phyloP scores from a whole-genome alignment of 2,888 invertebrate species.

The Callinectes sapidus region DNA sequence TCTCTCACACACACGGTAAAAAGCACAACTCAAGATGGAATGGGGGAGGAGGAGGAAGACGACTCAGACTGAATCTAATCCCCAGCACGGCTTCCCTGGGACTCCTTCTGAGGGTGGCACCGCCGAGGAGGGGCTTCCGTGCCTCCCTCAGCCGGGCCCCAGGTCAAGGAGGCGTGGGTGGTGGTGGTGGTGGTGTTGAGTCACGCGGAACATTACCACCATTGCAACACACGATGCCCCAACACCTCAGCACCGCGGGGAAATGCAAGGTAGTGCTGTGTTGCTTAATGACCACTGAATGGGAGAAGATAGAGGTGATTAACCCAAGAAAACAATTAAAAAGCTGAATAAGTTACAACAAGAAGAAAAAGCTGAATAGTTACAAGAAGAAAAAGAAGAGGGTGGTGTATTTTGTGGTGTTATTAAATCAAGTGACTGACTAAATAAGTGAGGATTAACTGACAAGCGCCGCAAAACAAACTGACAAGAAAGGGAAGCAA shows the following conservation, averaged over 20 bases:
- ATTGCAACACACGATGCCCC: not conserved
- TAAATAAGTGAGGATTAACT: too few relatives aligned
- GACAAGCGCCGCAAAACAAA: too few relatives aligned
- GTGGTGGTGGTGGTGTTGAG: not conserved
- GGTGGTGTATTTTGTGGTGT: not conserved
- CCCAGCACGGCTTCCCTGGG: not conserved
- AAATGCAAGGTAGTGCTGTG: too few relatives aligned
- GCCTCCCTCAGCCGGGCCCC: not conserved
- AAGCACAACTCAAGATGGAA: not conserved
- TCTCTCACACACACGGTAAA: not conserved
- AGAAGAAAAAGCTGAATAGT: too few relatives aligned
- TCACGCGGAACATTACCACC: not conserved
- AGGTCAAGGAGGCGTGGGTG: not conserved
- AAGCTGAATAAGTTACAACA: too few relatives aligned
- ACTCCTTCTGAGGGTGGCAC: not conserved
- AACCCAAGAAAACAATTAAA: too few relatives aligned
- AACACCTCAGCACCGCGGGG: not conserved
- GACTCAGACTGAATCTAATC: not conserved
- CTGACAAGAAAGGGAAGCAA: not conserved
- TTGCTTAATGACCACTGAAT: too few relatives aligned
- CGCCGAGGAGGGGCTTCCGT: slow-evolving; percentile 21
- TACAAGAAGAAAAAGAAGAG: too few relatives aligned
- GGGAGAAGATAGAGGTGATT: too few relatives aligned
- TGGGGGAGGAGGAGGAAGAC: not conserved
- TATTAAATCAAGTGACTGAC: too few relatives aligned